Evolutionary conservation across 2,797 vertebrate species (phyloP), one percentile per base, ranked within the genome.

Genomic region (Sparidentex hasta): DNA sequence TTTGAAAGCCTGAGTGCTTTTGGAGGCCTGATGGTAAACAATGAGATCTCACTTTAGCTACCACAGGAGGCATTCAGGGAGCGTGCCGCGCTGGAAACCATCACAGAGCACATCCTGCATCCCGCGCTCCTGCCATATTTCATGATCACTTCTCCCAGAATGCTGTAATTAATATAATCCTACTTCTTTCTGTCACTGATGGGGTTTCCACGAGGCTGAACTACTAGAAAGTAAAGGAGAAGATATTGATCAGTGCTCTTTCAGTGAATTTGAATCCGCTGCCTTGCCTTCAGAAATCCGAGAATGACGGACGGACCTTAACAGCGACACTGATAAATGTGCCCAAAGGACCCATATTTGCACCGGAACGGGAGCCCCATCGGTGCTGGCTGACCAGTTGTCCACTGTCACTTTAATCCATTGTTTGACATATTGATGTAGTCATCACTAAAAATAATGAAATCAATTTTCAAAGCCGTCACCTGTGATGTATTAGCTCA

Each of bases 381-480:
- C 55, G 11, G 11, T 12, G 12, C 23, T n/a, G 21, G 12, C 7
- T 51, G 77, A 84, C 81, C 84, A 72, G 51, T 41, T 46, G 7
- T 57, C 76, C 2, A 11, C 70, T 52, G 66, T 81, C 71, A 25
- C 6, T 78, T 76, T 29, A 58, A 72, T 87, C 83, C 74, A 59
- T 78, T 82, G 83, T 86, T 72, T 88, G 88, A 85, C 82, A 56
- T 87, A 88, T 85, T 78, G 81, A 94, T 87, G 64, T 47, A 72
- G 88, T 87, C 75, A 7, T 88, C 83, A 67, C 82, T 75, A 88
- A 90, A 90, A 92, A 86, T 88, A 92, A 90, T 88, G 71, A 80
- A 88, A 94, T 93, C 80, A 85, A 87, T 90, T 90, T 86, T 87
- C 74, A 82, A 75, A 86, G 71, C 83, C 74, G 89, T 87, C 91